Base-by-base conservation (phyloP, 2,888 invertebrate genomes). In the Pteria penguin region DNA sequence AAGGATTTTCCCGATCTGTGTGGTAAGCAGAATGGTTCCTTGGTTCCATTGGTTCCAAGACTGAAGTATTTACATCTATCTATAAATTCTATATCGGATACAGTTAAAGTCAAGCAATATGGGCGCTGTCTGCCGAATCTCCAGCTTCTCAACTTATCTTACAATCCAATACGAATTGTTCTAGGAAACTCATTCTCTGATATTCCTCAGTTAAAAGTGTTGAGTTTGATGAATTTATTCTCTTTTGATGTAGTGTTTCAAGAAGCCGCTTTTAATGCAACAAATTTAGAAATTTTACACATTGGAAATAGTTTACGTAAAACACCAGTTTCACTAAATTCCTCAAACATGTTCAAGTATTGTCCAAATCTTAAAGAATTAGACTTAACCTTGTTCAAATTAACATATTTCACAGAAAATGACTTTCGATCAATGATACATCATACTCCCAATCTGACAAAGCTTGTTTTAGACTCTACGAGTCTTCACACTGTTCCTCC, bases 71-170 rank as follows among this genome's bases (percentile, higher is more conserved):
- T 68, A 11, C 33, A 18, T 2, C 14, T 68, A 22, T 55, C 32
- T 8, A 68, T 68, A 8, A 68, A 68, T 57, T 32, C 26, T 32
- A 68, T 68, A 14, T 32, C 32, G n/a, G 55, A 68, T 33, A 57
- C 57, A 26, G 22, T 26, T 1, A 32, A 55, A 5, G n/a, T 68
- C 24, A 24, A 55, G n/a, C 4, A 22, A 14, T 24, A 57, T 5
- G 68, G 68, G 0, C 68, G 33, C 24, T 68, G 68, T 68, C 27
- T 68, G 11, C 31, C 68, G 14, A 14, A 68, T 14, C 32, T 68
- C 32, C 8, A 27, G 24, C 32, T 29, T 57, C 32, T 68, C 8
- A 68, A 68, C 57, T 68, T 68, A 32, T 57, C 68, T 0, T 68
- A 29, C 24, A 68, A 68, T 32, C 57, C 68, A 4, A 68, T 68